These are phyloP conservation scores for Euphydryas editha DNA, from an alignment of 2,888 invertebrate genomes.

Conservation along the genomic window DNA sequence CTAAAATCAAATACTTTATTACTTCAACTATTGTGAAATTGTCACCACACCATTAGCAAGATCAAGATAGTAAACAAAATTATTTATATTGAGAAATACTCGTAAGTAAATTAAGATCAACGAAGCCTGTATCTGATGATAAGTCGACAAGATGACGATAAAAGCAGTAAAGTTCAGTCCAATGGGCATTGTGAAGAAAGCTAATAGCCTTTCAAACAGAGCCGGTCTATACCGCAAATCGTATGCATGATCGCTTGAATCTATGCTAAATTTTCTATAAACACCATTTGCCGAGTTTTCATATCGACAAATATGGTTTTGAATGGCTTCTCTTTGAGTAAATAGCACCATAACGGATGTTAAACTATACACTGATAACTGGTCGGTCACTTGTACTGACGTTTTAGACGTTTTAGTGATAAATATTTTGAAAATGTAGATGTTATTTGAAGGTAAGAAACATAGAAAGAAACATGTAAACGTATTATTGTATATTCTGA, in stretches of 20 bases:
- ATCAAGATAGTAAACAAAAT: neutral
- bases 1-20: neutral
- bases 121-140: conserved; percentile 12
- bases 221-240: conserved; percentile 42
- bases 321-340: conserved; percentile 27
- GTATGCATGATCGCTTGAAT: conserved; percentile 48
- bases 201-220: conserved; percentile 47
- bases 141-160: conserved; percentile 24
- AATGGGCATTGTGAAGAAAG: conserved; percentile 47
- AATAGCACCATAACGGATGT: conserved; percentile 22
- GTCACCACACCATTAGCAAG: conserved; percentile 1
- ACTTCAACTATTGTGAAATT: neutral
- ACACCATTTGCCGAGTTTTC: conserved; percentile 22
- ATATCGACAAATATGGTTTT: conserved; percentile 31
- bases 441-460: neutral
- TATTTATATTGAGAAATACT: conserved; percentile 2
- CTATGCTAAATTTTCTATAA: conserved; percentile 32
- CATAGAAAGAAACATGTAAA: too few species aligned
- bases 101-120: conserved; percentile 25
- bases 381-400: neutral
- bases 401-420: neutral
- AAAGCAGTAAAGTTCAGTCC: conserved; percentile 24
- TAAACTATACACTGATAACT: conserved; percentile 17
- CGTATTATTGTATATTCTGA: too few species aligned
- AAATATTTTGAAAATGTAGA: neutral